These are phyloP conservation scores for Trissolcus brochymenae DNA, from an alignment of 2,888 invertebrate species.

Conservation along the genomic window DNA sequence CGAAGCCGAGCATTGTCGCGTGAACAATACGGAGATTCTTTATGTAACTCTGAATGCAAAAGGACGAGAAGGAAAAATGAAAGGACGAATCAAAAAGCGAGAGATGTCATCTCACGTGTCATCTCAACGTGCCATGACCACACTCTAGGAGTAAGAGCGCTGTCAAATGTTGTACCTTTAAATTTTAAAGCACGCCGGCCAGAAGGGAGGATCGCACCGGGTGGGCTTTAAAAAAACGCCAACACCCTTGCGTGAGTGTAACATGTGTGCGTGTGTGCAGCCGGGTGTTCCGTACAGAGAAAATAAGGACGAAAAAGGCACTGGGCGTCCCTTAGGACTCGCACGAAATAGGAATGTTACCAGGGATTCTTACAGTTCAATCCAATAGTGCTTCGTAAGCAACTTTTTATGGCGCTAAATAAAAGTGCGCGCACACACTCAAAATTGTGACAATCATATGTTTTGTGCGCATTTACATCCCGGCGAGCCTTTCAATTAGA, in stretches of 20 bases:
- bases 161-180: constrained; percentile 42
- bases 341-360: constrained; percentile 54
- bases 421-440: constrained; percentile 26
- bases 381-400: constrained; percentile 47
- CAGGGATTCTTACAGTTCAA: constrained; percentile 35
- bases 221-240: constrained; percentile 45
- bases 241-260: constrained; percentile 16
- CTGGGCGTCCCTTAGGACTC: constrained; percentile 45
- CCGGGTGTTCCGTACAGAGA: constrained; percentile 33
- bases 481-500: too few species aligned
- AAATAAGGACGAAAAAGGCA: constrained; percentile 36
- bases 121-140: constrained; percentile 44
- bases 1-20: constrained; percentile 28
- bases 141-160: constrained; percentile 37
- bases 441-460: constrained; percentile 16
- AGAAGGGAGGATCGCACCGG: constrained; percentile 10
- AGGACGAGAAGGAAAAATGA: constrained; percentile 6
- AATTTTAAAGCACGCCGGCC: constrained; percentile 42
- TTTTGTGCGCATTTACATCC: neutral
- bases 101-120: constrained; percentile 43
- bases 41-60: constrained; percentile 38
- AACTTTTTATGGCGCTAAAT: constrained; percentile 44
- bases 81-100: constrained; percentile 2
- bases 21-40: constrained; percentile 44
- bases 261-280: constrained; percentile 2